Evolutionary conservation across 2,113 vertebrate genomes (phyloP).

Genomic region (Peromyscus californicus): DNA sequence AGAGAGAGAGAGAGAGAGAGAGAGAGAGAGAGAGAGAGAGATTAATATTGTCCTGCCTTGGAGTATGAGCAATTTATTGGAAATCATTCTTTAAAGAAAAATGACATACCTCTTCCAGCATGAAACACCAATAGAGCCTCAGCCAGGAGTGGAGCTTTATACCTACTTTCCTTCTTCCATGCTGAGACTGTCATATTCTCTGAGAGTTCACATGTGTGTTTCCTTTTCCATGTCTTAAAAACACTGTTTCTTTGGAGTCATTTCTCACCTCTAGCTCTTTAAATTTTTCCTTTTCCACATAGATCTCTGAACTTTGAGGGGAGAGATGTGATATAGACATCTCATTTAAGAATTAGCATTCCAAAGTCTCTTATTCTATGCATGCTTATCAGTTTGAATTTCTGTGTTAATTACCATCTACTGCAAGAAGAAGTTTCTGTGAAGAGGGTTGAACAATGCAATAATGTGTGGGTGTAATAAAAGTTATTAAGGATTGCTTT

Average conservation of each 20-base stretch:
- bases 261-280: background rate
- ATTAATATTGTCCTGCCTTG: fast-evolving
- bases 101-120: background rate
- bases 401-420: background rate
- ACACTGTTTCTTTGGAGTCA: background rate
- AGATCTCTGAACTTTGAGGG: background rate
- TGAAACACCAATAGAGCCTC: background rate
- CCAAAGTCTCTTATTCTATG: too few relatives aligned
- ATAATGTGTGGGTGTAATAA: background rate
- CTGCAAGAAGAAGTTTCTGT: background rate
- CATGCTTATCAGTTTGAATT: background rate
- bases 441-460: background rate
- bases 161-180: background rate
- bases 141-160: background rate
- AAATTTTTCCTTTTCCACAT: background rate
- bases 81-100: background rate
- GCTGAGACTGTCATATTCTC: background rate
- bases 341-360: background rate
- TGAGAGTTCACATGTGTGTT: background rate
- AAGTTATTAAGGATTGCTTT: background rate
- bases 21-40: background rate
- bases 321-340: too few relatives aligned
- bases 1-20: background rate
- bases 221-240: background rate
- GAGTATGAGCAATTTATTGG: background rate